phyloP scores from a whole-genome alignment of 2,797 vertebrate species.

The Siniperca scherzeri region DNA sequence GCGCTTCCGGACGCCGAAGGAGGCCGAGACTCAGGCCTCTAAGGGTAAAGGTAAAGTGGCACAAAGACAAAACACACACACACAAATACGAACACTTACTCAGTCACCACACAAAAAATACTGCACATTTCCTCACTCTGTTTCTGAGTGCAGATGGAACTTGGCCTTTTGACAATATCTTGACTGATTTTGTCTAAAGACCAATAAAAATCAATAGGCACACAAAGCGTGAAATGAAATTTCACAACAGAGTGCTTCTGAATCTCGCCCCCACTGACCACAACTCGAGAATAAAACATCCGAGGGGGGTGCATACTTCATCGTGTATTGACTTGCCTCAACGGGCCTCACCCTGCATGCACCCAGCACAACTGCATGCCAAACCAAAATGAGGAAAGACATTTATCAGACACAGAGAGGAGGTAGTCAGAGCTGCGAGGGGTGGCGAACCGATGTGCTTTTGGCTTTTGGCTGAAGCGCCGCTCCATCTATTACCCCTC shows the following conservation, averaged over 20 bases:
- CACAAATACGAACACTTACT: constrained; percentile 8
- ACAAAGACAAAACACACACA: constrained; percentile 9
- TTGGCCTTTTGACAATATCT: constrained; percentile 66
- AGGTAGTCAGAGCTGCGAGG: constrained; percentile 50
- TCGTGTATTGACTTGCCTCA: constrained; percentile 61
- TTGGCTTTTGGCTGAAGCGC: constrained; percentile 61
- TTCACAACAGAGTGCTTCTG: constrained; percentile 70
- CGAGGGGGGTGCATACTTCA: constrained; percentile 51
- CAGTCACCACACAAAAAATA: constrained; percentile 13
- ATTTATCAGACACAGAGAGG: constrained; percentile 68
- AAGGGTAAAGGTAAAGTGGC: constrained; percentile 91
- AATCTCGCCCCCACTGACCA: constrained; percentile 52
- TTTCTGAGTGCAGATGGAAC: constrained; percentile 37
- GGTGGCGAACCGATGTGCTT: constrained; percentile 66
- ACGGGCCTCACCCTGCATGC: constrained; percentile 56
- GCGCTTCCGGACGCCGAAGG: constrained; percentile 93
- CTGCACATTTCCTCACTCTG: constrained; percentile 4
- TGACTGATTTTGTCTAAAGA: constrained; percentile 73
- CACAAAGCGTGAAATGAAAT: constrained; percentile 83
- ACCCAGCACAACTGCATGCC: constrained; percentile 46
- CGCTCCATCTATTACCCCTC: constrained; percentile 49
- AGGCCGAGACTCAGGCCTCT: constrained; percentile 92
- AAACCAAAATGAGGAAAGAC: constrained; percentile 60
- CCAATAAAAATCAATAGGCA: constrained; percentile 77
- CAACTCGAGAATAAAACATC: constrained; percentile 51